Percentiles rank a stretch among this genome's conserved stretches.
Evolutionary conservation across 2,113 vertebrate genomes (phyloP).

Genomic region (Colinus virginianus): DNA sequence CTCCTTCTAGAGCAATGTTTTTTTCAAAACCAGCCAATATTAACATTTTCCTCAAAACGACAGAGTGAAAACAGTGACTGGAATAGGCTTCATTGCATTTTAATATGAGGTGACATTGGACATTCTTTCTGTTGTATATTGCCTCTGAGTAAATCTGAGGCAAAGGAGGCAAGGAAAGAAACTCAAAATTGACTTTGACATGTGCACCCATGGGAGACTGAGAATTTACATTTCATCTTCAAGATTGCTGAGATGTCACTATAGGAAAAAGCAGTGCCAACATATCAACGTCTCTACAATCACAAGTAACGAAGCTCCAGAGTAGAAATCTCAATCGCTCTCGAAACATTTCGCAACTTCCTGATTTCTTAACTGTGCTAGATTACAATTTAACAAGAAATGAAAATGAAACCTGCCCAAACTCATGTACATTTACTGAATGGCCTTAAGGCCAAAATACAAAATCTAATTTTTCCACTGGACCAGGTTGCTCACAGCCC

Average conservation of each 20-base stretch:
- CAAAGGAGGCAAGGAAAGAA: slow-evolving; percentile 39
- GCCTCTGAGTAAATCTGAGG: slow-evolving; percentile 28
- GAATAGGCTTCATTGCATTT: background rate
- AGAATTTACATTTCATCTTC: slow-evolving; percentile 59
- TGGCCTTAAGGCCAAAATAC: background rate
- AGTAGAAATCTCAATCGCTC: background rate
- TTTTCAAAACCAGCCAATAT: background rate
- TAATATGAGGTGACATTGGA: slow-evolving; percentile 30
- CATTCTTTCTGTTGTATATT: slow-evolving; percentile 28
- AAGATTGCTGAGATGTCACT: slow-evolving; percentile 54
- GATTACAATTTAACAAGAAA: background rate
- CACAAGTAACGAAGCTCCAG: slow-evolving; percentile 23
- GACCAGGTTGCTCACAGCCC: too few species aligned
- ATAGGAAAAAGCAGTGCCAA: slow-evolving; percentile 62
- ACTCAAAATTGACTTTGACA: slow-evolving; percentile 73
- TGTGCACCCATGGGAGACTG: slow-evolving; percentile 7
- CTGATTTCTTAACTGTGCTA: background rate
- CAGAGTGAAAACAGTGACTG: background rate
- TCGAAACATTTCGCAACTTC: slow-evolving; percentile 31
- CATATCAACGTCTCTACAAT: slow-evolving; percentile 11
- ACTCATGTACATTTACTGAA: background rate
- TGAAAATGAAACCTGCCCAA: background rate
- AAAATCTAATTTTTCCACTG: background rate
- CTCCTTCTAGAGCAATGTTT: background rate
- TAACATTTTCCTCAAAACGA: background rate